phyloP scores from a whole-genome alignment of 2,797 vertebrate species.

The Mormyrus proboscirostris region DNA sequence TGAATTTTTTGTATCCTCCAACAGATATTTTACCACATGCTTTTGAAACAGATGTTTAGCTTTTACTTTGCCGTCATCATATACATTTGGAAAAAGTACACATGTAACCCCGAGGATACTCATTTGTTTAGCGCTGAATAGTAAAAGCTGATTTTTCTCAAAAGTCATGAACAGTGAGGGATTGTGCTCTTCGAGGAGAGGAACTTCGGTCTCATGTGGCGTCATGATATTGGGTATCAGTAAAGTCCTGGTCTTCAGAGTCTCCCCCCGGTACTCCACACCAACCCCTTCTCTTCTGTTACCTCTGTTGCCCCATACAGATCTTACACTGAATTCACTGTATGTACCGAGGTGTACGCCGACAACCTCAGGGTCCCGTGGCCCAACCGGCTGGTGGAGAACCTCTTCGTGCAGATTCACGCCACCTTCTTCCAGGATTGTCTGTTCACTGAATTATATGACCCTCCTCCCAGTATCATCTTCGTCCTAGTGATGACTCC shows the following conservation, averaged over 20 bases:
- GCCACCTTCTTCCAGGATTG: slow-evolving; percentile 54
- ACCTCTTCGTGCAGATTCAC: slow-evolving; percentile 57
- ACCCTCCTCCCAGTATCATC: slow-evolving; percentile 44
- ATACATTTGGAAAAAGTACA: not conserved
- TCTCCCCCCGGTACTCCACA: not conserved
- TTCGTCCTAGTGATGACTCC: slow-evolving; percentile 60
- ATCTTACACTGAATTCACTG: slow-evolving; percentile 57
- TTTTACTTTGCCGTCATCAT: not conserved
- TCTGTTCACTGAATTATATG: slow-evolving; percentile 42
- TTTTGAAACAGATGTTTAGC: not conserved
- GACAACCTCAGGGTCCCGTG: slow-evolving; percentile 61
- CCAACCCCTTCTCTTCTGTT: not conserved
- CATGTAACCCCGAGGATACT: not conserved
- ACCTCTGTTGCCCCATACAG: slow-evolving; percentile 37
- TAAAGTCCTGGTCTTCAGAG: not conserved
- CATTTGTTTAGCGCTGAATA: not conserved
- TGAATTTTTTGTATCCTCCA: not conserved
- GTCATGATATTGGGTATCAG: not conserved
- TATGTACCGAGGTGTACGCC: slow-evolving; percentile 55
- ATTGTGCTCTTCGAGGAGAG: not conserved
- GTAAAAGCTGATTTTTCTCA: not conserved
- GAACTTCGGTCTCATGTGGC: not conserved
- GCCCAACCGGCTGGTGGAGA: slow-evolving; percentile 53
- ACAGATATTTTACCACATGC: not conserved
- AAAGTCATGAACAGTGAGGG: not conserved